Evolutionary conservation across 2,888 invertebrate species (phyloP).

Genomic region (Lumbricus terrestris): DNA sequence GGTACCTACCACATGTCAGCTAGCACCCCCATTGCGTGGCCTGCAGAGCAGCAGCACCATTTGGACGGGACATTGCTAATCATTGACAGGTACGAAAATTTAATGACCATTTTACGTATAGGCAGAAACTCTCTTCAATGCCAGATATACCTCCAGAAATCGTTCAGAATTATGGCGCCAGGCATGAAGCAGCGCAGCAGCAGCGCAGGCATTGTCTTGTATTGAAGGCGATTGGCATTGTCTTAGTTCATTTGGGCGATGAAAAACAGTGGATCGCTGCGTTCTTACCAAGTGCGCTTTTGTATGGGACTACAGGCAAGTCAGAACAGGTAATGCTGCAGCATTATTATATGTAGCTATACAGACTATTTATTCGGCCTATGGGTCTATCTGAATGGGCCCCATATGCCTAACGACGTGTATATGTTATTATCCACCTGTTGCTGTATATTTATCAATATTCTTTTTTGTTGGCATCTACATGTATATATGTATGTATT

Average conservation of each 20-base stretch:
- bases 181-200: not conserved
- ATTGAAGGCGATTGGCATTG: not conserved
- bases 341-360: too few relatives aligned
- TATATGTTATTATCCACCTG: not conserved
- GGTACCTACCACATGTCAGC: too few relatives aligned
- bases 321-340: not conserved
- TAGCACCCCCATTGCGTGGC: too few relatives aligned
- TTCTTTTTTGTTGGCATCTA: not conserved
- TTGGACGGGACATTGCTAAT: not conserved
- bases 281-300: not conserved
- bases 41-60: too few relatives aligned
- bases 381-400: not conserved
- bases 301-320: not conserved
- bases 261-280: not conserved
- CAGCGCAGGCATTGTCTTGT: not conserved
- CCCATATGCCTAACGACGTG: not conserved
- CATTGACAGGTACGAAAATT: not conserved
- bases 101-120: not conserved
- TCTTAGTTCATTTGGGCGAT: not conserved
- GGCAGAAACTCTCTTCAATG: not conserved
- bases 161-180: not conserved
- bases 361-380: not conserved
- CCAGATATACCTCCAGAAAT: not conserved
- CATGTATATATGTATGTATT: too few relatives aligned
- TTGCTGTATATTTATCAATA: not conserved